Evolutionary conservation across 2,113 vertebrate genomes (phyloP).

Genomic region (Lonchura striata): DNA sequence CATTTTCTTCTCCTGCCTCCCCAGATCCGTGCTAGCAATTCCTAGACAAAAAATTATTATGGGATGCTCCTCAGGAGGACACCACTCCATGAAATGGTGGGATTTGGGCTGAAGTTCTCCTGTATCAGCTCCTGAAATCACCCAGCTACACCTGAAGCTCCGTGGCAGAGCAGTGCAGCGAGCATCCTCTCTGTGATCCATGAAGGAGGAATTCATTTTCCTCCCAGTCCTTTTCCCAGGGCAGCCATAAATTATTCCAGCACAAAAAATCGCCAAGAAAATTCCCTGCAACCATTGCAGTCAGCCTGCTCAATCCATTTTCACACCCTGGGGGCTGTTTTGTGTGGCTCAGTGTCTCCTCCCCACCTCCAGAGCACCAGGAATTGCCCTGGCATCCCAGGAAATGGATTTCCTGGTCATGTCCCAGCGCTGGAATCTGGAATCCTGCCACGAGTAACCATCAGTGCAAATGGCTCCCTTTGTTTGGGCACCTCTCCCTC

Average conservation of each 20-base stretch:
- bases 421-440: not conserved
- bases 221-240: not conserved
- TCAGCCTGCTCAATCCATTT: not conserved
- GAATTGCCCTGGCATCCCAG: not conserved
- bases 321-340: too few species aligned
- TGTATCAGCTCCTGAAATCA: not conserved
- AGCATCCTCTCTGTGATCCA: not conserved
- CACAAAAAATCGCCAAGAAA: not conserved
- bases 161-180: fast-evolving
- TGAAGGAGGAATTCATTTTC: fast-evolving
- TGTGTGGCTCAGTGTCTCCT: fast-evolving
- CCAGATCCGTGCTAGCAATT: fast-evolving
- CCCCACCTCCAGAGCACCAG: not conserved
- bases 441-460: fast-evolving
- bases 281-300: not conserved
- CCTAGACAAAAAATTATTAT: not conserved
- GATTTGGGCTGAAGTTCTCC: not conserved
- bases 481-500: not conserved
- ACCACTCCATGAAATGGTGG: not conserved
- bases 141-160: not conserved
- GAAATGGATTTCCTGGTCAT: not conserved
- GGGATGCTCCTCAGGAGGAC: not conserved
- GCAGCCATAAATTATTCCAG: not conserved
- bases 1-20: not conserved
- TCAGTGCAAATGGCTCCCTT: not conserved